These are phyloP conservation scores for Hololepta plana DNA, from an alignment of 2,888 invertebrate genomes.

Conservation along the genomic window DNA sequence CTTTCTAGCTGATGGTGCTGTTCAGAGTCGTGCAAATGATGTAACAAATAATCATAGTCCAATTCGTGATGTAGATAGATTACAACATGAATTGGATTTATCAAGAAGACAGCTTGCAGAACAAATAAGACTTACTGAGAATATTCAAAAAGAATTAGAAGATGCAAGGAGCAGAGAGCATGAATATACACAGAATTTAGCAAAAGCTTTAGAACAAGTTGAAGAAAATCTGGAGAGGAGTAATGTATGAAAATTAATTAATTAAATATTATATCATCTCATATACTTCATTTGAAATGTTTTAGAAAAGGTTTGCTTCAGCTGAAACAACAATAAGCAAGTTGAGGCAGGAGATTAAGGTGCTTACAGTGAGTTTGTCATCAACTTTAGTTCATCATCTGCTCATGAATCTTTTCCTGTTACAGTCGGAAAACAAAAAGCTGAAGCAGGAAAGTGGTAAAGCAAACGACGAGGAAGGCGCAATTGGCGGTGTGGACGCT, in stretches of 20 bases:
- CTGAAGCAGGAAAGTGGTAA: too few species aligned
- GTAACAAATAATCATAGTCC: conserved; percentile 18
- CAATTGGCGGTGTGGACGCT: conserved; percentile 25
- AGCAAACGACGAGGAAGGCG: conserved; percentile 28
- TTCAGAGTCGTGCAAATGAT: conserved; percentile 10
- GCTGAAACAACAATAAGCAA: conserved; percentile 43
- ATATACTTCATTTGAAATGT: conserved; percentile 13
- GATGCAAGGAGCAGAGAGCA: conserved; percentile 32
- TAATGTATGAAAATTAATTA: conserved; percentile 29
- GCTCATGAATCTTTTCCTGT: too few species aligned
- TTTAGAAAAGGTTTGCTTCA: conserved; percentile 39
- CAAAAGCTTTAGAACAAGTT: conserved; percentile 36
- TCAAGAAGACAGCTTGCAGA: conserved; percentile 33
- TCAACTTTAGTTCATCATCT: too few species aligned
- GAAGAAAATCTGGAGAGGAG: conserved; percentile 39
- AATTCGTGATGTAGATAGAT: conserved; percentile 27
- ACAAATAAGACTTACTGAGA: conserved; percentile 32
- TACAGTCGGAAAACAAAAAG: too few species aligned
- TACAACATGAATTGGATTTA: conserved; percentile 36
- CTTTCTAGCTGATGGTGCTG: conserved; percentile 53
- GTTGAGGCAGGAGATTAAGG: conserved; percentile 51
- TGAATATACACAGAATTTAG: conserved; percentile 33
- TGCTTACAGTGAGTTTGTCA: conserved; percentile 37
- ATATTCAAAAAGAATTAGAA: conserved; percentile 34
- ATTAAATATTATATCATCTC: too few species aligned